These are phyloP conservation scores for Andrena trimmerana DNA, from an alignment of 2,888 invertebrate species.

Conservation along the genomic window DNA sequence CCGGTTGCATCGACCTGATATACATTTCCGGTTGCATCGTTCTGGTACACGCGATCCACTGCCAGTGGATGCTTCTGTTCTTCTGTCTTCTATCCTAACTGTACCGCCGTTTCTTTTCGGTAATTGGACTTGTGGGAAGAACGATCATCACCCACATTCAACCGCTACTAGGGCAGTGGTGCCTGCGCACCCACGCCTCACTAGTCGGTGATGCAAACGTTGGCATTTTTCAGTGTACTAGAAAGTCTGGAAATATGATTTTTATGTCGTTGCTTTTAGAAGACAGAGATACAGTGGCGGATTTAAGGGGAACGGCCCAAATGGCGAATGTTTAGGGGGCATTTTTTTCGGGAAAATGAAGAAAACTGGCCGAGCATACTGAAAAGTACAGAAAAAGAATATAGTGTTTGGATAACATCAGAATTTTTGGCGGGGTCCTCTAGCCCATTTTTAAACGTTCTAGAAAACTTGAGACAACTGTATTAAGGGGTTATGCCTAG, in stretches of 20 bases:
- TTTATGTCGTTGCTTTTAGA: not conserved
- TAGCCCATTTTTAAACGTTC: not conserved
- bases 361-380: not conserved
- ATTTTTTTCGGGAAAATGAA: not conserved
- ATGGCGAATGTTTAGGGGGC: not conserved
- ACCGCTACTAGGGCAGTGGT: not conserved
- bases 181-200: not conserved
- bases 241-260: too few relatives aligned
- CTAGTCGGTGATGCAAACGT: not conserved
- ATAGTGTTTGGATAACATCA: not conserved
- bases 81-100: not conserved
- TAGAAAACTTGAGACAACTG: not conserved
- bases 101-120: too few relatives aligned
- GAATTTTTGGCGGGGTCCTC: not conserved
- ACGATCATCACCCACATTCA: not conserved
- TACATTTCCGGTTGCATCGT: slow-evolving; percentile 55
- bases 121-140: too few relatives aligned
- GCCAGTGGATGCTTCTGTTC: not conserved
- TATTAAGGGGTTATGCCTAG: too few relatives aligned
- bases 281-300: not conserved
- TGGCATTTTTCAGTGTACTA: not conserved
- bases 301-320: not conserved
- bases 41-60: not conserved
- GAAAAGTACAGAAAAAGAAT: not conserved
- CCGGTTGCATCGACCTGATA: slow-evolving; percentile 41